A percentile compares a stretch with the other conserved stretches of the same genome.
These are phyloP conservation scores for Euproctis similis DNA, from an alignment of 2,888 invertebrate genomes.

Conservation along the genomic window DNA sequence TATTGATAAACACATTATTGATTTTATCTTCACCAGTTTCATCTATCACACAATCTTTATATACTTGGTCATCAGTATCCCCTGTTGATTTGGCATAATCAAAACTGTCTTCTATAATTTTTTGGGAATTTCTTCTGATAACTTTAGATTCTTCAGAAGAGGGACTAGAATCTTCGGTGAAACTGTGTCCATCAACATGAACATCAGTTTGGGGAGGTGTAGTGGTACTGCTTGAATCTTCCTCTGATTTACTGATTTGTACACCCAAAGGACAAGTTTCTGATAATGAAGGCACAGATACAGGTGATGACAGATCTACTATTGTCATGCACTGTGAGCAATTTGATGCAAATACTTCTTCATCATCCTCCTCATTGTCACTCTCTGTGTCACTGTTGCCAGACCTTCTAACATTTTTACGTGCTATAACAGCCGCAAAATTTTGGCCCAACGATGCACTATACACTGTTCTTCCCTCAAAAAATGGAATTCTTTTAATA, in stretches of 20 bases:
- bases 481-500: slow-evolving; percentile 80
- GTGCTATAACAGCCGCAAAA: slow-evolving; percentile 84
- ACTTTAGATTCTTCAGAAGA: slow-evolving; percentile 74
- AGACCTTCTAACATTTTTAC: slow-evolving; percentile 72
- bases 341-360: slow-evolving; percentile 79
- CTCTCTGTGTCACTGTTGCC: slow-evolving; percentile 76
- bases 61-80: slow-evolving; percentile 39
- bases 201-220: slow-evolving; percentile 75
- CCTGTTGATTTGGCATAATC: slow-evolving; percentile 30
- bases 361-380: slow-evolving; percentile 76
- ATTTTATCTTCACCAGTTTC: slow-evolving; percentile 57
- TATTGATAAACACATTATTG: slow-evolving; percentile 84
- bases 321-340: slow-evolving; percentile 79
- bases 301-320: slow-evolving; percentile 74
- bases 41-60: slow-evolving; percentile 39
- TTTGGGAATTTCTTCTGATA: slow-evolving; percentile 58
- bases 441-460: slow-evolving; percentile 84
- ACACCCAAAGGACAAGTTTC: slow-evolving; percentile 79
- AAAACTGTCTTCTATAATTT: slow-evolving; percentile 29
- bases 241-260: slow-evolving; percentile 76
- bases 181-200: slow-evolving; percentile 70
- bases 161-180: slow-evolving; percentile 75
- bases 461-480: slow-evolving; percentile 80
- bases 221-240: slow-evolving; percentile 77
- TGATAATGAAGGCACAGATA: slow-evolving; percentile 76